phyloP scores from a whole-genome alignment of 2,113 vertebrate species.

The Otocyon megalotis region DNA sequence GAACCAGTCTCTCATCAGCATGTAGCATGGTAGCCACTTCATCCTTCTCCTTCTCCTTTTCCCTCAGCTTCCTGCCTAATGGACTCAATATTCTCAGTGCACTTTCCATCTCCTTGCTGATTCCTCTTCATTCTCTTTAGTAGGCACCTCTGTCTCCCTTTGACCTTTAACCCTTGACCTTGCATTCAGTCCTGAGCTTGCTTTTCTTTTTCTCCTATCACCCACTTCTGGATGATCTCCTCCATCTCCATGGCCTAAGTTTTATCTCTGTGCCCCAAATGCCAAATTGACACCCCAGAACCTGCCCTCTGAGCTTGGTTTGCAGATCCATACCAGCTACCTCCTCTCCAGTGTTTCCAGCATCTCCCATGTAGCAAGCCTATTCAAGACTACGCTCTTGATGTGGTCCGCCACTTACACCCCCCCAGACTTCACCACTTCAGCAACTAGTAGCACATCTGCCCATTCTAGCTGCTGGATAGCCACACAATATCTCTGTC shows the following conservation, averaged over 20 bases:
- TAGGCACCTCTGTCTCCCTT: neutral
- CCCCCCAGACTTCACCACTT: neutral
- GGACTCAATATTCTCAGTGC: neutral
- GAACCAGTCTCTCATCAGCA: neutral
- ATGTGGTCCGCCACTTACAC: accelerated
- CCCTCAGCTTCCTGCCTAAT: neutral
- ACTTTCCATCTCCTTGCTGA: neutral
- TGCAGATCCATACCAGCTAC: neutral
- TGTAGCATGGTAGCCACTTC: neutral
- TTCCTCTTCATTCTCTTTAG: neutral
- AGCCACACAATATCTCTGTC: neutral
- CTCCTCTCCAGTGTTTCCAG: neutral
- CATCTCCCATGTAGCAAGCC: neutral
- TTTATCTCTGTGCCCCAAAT: neutral
- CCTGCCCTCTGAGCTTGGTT: neutral
- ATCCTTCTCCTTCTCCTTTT: neutral
- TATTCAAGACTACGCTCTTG: neutral
- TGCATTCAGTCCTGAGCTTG: neutral
- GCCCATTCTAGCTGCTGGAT: neutral
- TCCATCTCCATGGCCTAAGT: neutral
- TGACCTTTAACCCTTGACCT: neutral
- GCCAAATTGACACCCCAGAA: neutral
- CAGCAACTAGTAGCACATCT: neutral
- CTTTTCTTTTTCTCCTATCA: neutral
- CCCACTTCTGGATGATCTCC: neutral